Evolutionary conservation across 2,888 invertebrate species (phyloP).

Genomic region (Axea sp.): DNA sequence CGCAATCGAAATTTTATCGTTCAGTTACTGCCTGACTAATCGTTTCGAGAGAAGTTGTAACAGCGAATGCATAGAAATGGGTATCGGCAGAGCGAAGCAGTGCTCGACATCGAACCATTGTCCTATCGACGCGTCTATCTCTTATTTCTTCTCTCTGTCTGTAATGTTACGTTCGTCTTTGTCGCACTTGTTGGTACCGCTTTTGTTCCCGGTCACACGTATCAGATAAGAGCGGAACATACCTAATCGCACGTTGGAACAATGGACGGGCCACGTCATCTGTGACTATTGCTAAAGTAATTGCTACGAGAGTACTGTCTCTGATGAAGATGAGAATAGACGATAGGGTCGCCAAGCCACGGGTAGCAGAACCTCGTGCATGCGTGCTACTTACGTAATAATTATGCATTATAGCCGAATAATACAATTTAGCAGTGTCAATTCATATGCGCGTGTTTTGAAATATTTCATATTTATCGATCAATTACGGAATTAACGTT

Average conservation of each 20-base stretch:
- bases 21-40: constrained; percentile 52
- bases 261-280: constrained; percentile 75
- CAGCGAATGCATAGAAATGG: constrained; percentile 56
- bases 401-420: constrained; percentile 36
- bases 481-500: constrained; percentile 26
- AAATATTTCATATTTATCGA: constrained; percentile 33
- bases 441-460: constrained; percentile 15
- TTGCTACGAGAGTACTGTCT: constrained; percentile 66
- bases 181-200: constrained; percentile 34
- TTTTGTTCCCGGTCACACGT: constrained; percentile 48
- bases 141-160: constrained; percentile 10
- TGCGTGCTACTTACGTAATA: constrained; percentile 56
- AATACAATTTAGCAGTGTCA: constrained; percentile 11
- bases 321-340: constrained; percentile 60
- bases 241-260: constrained; percentile 75
- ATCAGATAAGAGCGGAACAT: constrained; percentile 68
- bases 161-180: too few relatives aligned
- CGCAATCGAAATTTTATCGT: constrained; percentile 43
- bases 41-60: constrained; percentile 55
- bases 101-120: constrained; percentile 49
- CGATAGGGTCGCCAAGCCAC: constrained; percentile 29
- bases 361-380: constrained; percentile 20
- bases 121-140: constrained; percentile 44
- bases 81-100: constrained; percentile 32
- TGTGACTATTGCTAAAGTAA: constrained; percentile 76